Evolutionary conservation across 2,888 invertebrate genomes (phyloP).

Genomic region (Drosophila anomalata): DNA sequence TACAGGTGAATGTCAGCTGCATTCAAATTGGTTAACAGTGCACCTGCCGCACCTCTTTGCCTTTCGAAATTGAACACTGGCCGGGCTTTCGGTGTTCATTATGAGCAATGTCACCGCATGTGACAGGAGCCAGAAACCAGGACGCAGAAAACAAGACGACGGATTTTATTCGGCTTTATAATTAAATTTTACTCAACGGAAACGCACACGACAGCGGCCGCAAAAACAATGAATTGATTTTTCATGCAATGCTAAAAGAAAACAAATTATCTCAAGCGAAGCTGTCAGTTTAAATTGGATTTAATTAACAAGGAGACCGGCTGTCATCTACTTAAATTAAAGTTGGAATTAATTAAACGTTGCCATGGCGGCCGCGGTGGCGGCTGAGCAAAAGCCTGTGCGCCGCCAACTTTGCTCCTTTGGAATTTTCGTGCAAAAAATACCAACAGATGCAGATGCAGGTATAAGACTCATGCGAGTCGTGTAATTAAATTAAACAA

Average conservation of each 20-base stretch:
- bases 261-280: conserved; percentile 17
- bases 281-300: conserved; percentile 45
- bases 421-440: conserved; percentile 19
- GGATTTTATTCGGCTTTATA: conserved; percentile 35
- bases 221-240: conserved; percentile 35
- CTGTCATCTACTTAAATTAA: conserved; percentile 41
- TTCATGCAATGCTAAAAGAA: conserved; percentile 22
- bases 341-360: conserved; percentile 44
- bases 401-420: conserved; percentile 12
- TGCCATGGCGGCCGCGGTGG: conserved; percentile 19
- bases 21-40: conserved; percentile 4
- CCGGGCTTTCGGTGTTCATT: conserved; percentile 26
- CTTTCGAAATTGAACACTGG: background rate
- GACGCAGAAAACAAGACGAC: conserved; percentile 17
- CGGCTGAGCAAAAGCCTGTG: conserved; percentile 8
- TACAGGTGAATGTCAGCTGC: conserved; percentile 37
- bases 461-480: conserved; percentile 24
- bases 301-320: conserved; percentile 48
- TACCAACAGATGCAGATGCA: conserved; percentile 17
- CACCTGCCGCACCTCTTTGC: background rate
- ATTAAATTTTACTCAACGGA: conserved; percentile 39
- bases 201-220: conserved; percentile 19
- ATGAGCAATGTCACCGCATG: conserved; percentile 43
- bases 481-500: conserved; percentile 62
- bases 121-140: conserved; percentile 25